Percentiles rank a stretch among this genome's conserved stretches.
These are phyloP conservation scores for Eunapius fragilis DNA, from an alignment of 37 sponge, comb jelly and placozoan species.

Conservation along the genomic window DNA sequence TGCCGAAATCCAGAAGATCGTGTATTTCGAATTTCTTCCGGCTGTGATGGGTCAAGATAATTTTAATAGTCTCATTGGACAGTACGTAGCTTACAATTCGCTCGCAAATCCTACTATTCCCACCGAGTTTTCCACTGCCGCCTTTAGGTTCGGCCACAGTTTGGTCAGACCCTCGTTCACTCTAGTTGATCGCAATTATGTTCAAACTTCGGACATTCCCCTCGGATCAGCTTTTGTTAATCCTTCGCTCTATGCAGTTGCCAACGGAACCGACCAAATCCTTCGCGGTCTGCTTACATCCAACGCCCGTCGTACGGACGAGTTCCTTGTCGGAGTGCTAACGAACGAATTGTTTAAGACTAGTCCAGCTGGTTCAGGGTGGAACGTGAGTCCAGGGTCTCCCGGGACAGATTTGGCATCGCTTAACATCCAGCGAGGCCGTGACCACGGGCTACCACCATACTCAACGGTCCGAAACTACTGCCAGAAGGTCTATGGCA, in stretches of 20 bases:
- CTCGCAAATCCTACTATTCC: slow-evolving; percentile 57
- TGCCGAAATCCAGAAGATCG: slow-evolving; percentile 58
- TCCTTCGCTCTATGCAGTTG: slow-evolving; percentile 70
- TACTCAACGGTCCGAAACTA: slow-evolving; percentile 64
- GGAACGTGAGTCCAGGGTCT: not conserved
- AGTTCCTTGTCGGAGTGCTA: slow-evolving; percentile 40
- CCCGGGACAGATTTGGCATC: slow-evolving; percentile 73
- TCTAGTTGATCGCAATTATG: slow-evolving; percentile 62
- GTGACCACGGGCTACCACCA: slow-evolving; percentile 87
- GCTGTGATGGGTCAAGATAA: slow-evolving; percentile 38
- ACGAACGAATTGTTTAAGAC: slow-evolving; percentile 45
- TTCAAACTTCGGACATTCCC: slow-evolving; percentile 43
- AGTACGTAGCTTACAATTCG: slow-evolving; percentile 70
- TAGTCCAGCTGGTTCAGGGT: not conserved
- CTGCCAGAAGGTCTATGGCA: slow-evolving; percentile 16
- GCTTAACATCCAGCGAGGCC: slow-evolving; percentile 90
- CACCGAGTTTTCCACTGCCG: slow-evolving; percentile 85
- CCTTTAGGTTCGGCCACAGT: slow-evolving; percentile 89
- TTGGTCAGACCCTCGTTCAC: slow-evolving; percentile 73
- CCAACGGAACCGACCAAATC: slow-evolving; percentile 86
- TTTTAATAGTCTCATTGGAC: slow-evolving; percentile 10
- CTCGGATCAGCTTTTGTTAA: slow-evolving; percentile 85
- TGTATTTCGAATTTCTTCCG: slow-evolving; percentile 73
- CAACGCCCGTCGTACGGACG: slow-evolving; percentile 39
- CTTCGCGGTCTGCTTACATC: slow-evolving; percentile 74